Base-by-base conservation (phyloP, 92 coral and sea anemone species). In the Actinostola sp. region DNA sequence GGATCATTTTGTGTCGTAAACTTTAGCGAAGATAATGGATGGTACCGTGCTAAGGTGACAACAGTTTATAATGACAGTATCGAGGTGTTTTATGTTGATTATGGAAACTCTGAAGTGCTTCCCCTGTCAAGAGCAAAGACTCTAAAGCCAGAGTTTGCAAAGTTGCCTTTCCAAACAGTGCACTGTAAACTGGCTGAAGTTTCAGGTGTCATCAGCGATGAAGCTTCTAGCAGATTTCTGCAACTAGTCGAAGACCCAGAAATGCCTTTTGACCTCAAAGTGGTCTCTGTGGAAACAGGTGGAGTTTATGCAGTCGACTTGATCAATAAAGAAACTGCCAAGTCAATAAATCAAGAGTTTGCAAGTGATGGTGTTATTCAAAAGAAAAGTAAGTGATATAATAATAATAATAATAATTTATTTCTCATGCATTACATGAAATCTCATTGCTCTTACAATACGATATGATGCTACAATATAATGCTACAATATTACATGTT, bases 31-130 rank as follows among this genome's bases (percentile, higher is more conserved):
- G 98, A 93, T 29, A 85, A 88, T 75, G 89, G 93, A 8, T 93
- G 98, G 98, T 93, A 91, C 60, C 90, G 98, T 61, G 98, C 97
- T 8, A 76, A 71, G 63, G 76, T 93, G 11, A 38, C 83, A 39
- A 43, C 71, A n/a, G 81, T 82, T 34, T 68, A 78, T 24, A 83
- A 76, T 4, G 51, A 72, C 53, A 72, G 63, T 52, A 67, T 89
- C 14, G 86, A 84, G 27, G 89, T 92, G 42, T 59, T 61, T 1
- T 92, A 89, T 26, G 39, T 92, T 34, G 98, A 93, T 71, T 91
- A 93, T 65, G 98, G 98, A 1, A 93, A 93, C 81, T 74, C 88
- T 1, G 98, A 92, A 64, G 82, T 83, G 36, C 82, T 92, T 13
- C 70, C 96, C 8, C 29, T 85, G 1, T 60, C 91, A 27, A 82